Base-by-base conservation (phyloP, 2,797 vertebrate genomes). In the Enteromius argenteus region DNA sequence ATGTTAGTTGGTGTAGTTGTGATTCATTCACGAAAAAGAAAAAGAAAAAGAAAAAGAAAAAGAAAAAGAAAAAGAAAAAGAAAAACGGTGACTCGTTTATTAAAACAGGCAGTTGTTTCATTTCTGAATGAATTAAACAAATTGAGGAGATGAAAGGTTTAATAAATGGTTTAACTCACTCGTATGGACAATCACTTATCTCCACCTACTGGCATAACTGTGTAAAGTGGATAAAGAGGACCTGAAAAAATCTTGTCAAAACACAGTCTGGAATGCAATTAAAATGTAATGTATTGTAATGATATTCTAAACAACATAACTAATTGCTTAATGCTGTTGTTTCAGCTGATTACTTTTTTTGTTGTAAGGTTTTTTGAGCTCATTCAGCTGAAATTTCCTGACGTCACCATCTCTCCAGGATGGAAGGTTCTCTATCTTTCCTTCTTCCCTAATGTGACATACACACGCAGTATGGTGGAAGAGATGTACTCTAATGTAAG, bases 321-420 rank as follows among this genome's bases (percentile, higher is more conserved):
- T 49, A 2, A 53, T n/a, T n/a, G n/a, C n/a, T n/a, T n/a, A n/a
- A n/a, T n/a, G 10, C 23, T 82, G 60, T 39, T 76, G 44, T 83
- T 39, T 51, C 3, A 76, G 37, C n/a, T 75, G 21, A 3, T 73
- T 2, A 23, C 19, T 5, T 56, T 49, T 19, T 44, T 73, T 1
- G 32, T 66, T 46, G 62, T 4, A 85, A 97, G 97, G 87, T 97
- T 97, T 88, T 88, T 97, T 79, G 83, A 91, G 4, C 88, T 96
- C 86, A 89, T 97, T 76, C 92, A 96, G 81, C 90, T 91, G 85
- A 96, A 91, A 85, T 97, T 96, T 64, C 95, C 96, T 10, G 85
- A 95, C 10, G 94, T 90, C 85, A 97, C 96, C 13, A 84, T 97
- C 85, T 97, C 97, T 66, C 93, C 93, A 0, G 96, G 96, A 39